These are phyloP conservation scores for Hipparchia semele DNA, from an alignment of 2,888 invertebrate species.

Conservation along the genomic window DNA sequence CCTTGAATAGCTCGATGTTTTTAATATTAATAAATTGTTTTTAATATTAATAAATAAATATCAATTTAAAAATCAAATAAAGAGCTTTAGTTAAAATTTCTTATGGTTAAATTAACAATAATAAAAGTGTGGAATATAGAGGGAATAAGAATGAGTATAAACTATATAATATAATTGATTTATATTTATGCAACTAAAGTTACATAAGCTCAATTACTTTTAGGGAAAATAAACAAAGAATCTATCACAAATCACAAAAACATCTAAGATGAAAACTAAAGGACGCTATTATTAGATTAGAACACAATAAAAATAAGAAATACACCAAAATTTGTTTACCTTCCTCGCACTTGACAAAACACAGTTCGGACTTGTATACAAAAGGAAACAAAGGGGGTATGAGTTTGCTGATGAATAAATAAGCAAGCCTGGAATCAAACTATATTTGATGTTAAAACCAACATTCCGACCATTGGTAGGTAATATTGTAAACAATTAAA, in stretches of 20 bases:
- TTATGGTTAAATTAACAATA: no score
- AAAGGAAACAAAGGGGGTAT: conserved; percentile 53
- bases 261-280: conserved; percentile 4
- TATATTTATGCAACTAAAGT: no score
- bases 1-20: no score
- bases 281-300: neutral
- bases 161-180: no score
- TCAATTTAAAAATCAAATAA: no score
- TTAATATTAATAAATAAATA: no score
- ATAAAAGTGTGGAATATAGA: no score
- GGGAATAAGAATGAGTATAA: no score
- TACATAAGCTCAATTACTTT: no score
- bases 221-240: neutral
- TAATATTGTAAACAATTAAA: conserved; percentile 48
- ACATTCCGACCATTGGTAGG: conserved; percentile 30
- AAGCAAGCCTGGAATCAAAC: conserved; percentile 64
- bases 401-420: conserved; percentile 57
- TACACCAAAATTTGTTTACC: conserved; percentile 56
- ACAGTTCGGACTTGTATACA: conserved; percentile 43
- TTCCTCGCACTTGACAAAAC: conserved; percentile 60
- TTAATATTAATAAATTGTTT: no score
- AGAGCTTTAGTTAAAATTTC: no score
- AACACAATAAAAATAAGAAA: conserved; percentile 25
- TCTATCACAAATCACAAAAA: conserved; percentile 8
- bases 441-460: conserved; percentile 43